Evolutionary conservation across 1,140 invertebrate genomes (phyloP), one percentile per base, ranked within the genome.

Genomic region (Drosophila santomea): DNA sequence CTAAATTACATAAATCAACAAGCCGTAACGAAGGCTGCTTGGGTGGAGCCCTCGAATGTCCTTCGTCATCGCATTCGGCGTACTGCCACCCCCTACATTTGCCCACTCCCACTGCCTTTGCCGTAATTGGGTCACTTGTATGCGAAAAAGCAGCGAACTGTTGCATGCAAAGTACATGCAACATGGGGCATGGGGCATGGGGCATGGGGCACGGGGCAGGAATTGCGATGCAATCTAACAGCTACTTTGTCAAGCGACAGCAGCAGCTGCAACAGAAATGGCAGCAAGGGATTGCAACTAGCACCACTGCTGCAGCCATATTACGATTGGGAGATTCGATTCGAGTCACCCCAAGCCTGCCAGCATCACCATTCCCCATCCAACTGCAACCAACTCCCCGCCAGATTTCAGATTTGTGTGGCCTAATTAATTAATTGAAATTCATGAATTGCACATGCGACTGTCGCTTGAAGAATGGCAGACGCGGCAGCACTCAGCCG

Each of bases 1-100:
- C 83, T 86, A 86, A 86, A 86, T 86, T 86, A 86, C 83, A 86
- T 86, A 86, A 86, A 86, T 86, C 83, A 86, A 86, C 83, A 86
- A 83, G 84, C 83, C 83, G 83, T 86, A 86, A 86, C 83, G 58
- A 68, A 83, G 76, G 55, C 63, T 62, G 63, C 72, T 51, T 25
- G 44, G 28, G 50, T 55, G 50, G 43, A 7, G 25, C 62, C 44
- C 32, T 36, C 63, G 35, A 38, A 14, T 28, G 17, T 38, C 41
- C 17, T 35, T 35, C 36, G 6, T 10, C 43, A 36, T 20, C 32
- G 7, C 7, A 4, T 8, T n/a, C 15, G 41, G n/a, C n/a, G 8
- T 3, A 8, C 17, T 8, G 1, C 10, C 8, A 2, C 20, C 20
- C 20, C 20, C 1, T 20, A 20, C 20, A 20, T 20, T 2, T 10